A percentile compares a stretch with the other conserved stretches of the same genome.
phyloP scores from a whole-genome alignment of 2,888 invertebrate genomes.

The Agonopterix arenella region DNA sequence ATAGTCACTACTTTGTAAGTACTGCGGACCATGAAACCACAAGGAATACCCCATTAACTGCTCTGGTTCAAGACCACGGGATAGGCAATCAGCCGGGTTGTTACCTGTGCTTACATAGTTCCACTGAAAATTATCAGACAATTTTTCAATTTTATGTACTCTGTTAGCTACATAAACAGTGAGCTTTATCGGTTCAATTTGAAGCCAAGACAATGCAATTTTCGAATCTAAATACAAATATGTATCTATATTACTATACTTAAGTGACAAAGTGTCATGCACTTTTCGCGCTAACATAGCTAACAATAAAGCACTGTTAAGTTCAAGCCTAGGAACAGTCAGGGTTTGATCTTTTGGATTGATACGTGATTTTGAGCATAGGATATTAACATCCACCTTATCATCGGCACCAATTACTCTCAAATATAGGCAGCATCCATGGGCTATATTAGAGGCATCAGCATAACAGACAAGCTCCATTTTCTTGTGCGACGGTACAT shows the following conservation, averaged over 20 bases:
- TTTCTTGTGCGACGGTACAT: neutral
- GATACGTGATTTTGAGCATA: conserved; percentile 13
- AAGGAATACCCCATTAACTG: conserved; percentile 1
- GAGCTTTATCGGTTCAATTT: conserved; percentile 7
- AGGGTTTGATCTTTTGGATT: conserved; percentile 4
- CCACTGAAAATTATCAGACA: conserved; percentile 10
- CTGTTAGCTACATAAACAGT: conserved; percentile 16
- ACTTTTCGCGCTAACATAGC: conserved; percentile 8
- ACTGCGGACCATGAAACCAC: conserved; percentile 15
- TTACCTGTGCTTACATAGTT: conserved; percentile 7
- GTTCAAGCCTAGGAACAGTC: conserved; percentile 12
- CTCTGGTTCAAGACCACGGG: conserved; percentile 9
- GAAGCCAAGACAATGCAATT: conserved; percentile 17
- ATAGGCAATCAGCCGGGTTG: conserved; percentile 12
- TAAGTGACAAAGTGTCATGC: conserved; percentile 5
- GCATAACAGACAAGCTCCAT: conserved; percentile 10
- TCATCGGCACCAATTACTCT: conserved; percentile 6
- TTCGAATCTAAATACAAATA: conserved; percentile 15
- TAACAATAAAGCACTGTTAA: conserved; percentile 14
- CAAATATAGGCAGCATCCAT: conserved; percentile 14
- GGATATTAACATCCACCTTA: conserved; percentile 4
- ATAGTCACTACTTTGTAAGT: conserved; percentile 3
- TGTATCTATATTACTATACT: conserved; percentile 5
- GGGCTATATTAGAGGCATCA: conserved; percentile 12
- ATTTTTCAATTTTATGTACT: conserved; percentile 9